Evolutionary conservation across 2,797 vertebrate species (phyloP), one percentile per base, ranked within the genome.

Genomic region (Fringilla coelebs): DNA sequence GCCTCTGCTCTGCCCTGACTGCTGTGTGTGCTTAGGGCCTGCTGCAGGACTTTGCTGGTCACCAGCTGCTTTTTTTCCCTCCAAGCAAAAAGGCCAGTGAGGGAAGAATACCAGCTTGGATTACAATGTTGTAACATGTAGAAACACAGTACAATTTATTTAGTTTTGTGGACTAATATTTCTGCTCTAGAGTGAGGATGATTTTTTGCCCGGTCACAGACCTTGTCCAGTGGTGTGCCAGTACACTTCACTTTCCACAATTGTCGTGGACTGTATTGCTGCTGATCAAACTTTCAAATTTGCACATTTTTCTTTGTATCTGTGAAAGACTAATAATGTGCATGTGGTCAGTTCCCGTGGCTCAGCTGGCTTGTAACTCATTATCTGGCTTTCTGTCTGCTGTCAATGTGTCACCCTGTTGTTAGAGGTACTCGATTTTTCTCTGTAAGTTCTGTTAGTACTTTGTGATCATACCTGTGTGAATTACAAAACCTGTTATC

Each of bases 311-410:
- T 62, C 43, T 90, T 82, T 90, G 57, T 90, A 43, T 78, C 84
- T 86, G 70, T 88, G 70, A 93, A 92, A 90, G 62, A 26, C 77
- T 84, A 46, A 65, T 63, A 78, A 78, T 24, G 34, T 7, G 54
- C 61, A 26, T 65, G 90, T 66, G 54, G 74, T 90, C 55, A 21
- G 80, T 84, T 96, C 77, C 73, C 13, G 6, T 90, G 90, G 58
- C 80, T 95, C 74, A 79, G 58, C 83, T 95, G 90, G 45, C 76
- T 72, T 57, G 62, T 57, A 78, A 67, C 65, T 93, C 76, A 83
- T 88, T 83, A 80, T 68, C 61, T 94, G 77, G 46, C 51, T 75
- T 88, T 93, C 70, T 80, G 20, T 85, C 65, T 90, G 83, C 49
- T 62, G 62, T 82, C 60, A 38, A 0, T 28, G 40, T 74, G 54